Percentiles rank a stretch among this genome's conserved stretches.
phyloP scores from a whole-genome alignment of 2,113 vertebrate species.

The Xenus cinereus region DNA sequence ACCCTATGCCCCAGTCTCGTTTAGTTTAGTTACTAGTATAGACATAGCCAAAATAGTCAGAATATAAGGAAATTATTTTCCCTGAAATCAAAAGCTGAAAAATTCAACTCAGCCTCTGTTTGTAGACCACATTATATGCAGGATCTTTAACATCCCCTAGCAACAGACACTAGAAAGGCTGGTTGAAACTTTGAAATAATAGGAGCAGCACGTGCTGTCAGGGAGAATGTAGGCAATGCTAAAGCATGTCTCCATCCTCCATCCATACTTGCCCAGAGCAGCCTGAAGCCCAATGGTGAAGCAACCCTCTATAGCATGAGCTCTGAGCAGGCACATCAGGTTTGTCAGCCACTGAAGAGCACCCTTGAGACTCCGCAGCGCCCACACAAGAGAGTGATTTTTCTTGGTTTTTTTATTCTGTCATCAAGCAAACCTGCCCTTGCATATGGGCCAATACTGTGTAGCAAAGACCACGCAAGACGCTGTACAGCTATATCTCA shows the following conservation, averaged over 20 bases:
- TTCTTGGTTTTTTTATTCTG: background rate
- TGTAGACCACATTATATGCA: background rate
- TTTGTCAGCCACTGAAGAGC: background rate
- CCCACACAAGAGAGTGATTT: background rate
- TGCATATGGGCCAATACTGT: background rate
- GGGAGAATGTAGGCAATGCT: background rate
- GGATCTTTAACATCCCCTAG: background rate
- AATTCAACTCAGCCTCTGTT: background rate
- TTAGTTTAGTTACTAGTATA: background rate
- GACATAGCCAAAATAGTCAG: background rate
- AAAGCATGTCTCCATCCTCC: fast-evolving
- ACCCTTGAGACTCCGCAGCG: background rate
- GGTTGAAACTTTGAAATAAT: background rate
- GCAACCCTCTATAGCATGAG: background rate
- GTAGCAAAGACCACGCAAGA: fast-evolving
- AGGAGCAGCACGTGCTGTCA: fast-evolving
- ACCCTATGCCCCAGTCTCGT: background rate
- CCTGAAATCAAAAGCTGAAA: background rate
- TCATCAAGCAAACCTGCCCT: background rate
- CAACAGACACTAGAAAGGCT: background rate
- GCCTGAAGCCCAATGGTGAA: background rate
- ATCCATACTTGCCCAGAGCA: background rate
- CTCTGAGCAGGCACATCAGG: background rate
- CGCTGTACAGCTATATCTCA: background rate
- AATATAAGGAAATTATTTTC: slow-evolving; percentile 15